These are phyloP conservation scores for Nemotelus pantherinus DNA, from an alignment of 2,888 invertebrate genomes.

Conservation along the genomic window DNA sequence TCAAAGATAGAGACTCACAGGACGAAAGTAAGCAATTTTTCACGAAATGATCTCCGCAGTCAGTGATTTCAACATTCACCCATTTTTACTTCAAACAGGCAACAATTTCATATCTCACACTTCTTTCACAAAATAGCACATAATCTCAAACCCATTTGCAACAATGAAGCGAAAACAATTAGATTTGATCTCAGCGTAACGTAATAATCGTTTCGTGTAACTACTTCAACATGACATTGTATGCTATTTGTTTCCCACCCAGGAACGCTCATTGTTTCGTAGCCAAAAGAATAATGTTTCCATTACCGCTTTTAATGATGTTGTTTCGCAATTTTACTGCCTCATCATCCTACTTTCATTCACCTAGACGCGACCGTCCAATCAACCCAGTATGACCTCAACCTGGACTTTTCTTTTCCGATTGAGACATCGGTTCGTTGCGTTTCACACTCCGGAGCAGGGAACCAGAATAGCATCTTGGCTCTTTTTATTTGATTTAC, in stretches of 20 bases:
- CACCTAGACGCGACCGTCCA: neutral
- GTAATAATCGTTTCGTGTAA: no score
- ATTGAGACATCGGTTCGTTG: neutral
- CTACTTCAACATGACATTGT: no score
- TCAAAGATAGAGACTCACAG: no score
- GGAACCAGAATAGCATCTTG: conserved; percentile 1
- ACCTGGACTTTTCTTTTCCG: neutral
- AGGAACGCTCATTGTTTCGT: conserved; percentile 19
- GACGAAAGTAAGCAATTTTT: no score
- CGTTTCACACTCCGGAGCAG: neutral
- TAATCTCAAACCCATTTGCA: no score
- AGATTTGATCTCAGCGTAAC: no score
- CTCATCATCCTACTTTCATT: neutral
- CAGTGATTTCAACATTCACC: no score
- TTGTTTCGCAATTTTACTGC: conserved; percentile 14
- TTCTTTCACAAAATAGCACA: no score
- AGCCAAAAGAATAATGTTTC: conserved; percentile 24
- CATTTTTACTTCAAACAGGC: no score
- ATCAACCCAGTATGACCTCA: neutral
- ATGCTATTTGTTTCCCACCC: neutral
- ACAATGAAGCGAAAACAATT: no score
- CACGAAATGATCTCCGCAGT: no score
- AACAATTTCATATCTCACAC: no score
- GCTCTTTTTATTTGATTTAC: conserved; percentile 49
- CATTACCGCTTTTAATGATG: conserved; percentile 42